Evolutionary conservation across 2,113 vertebrate genomes (phyloP).

Genomic region (Urocitellus parryii): DNA sequence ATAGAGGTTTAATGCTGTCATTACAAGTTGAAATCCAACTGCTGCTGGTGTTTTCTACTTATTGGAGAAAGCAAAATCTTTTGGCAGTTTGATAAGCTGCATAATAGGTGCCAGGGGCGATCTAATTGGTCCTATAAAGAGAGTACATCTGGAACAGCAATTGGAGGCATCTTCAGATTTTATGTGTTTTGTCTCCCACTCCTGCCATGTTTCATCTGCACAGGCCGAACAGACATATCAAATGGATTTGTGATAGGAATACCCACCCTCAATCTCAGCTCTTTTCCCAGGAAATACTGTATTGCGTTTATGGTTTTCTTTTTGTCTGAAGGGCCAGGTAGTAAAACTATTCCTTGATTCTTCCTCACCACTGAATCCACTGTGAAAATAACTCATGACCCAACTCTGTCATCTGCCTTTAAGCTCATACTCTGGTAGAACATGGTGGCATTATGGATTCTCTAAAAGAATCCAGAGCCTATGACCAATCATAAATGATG

Average conservation of each 20-base stretch:
- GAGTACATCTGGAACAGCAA: slow-evolving; percentile 60
- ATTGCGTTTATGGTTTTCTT: not conserved
- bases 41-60: slow-evolving; percentile 29
- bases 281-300: not conserved
- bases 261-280: not conserved
- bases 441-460: not conserved
- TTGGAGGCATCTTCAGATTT: slow-evolving; percentile 53
- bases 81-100: slow-evolving; percentile 60
- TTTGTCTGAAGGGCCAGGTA: not conserved
- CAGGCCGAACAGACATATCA: not conserved
- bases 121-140: slow-evolving; percentile 69
- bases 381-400: not conserved
- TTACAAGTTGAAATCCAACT: slow-evolving; percentile 29
- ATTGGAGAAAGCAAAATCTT: not conserved
- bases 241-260: not conserved
- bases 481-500: not conserved
- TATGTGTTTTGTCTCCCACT: slow-evolving; percentile 33
- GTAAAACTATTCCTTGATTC: not conserved
- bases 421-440: not conserved
- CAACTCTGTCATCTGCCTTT: not conserved
- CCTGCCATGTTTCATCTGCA: slow-evolving; percentile 50
- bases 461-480: not conserved
- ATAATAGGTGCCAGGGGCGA: not conserved
- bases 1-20: slow-evolving; percentile 19
- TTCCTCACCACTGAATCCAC: not conserved